These are phyloP conservation scores for Lampris incognitus DNA, from an alignment of 2,113 vertebrate species.

Conservation along the genomic window DNA sequence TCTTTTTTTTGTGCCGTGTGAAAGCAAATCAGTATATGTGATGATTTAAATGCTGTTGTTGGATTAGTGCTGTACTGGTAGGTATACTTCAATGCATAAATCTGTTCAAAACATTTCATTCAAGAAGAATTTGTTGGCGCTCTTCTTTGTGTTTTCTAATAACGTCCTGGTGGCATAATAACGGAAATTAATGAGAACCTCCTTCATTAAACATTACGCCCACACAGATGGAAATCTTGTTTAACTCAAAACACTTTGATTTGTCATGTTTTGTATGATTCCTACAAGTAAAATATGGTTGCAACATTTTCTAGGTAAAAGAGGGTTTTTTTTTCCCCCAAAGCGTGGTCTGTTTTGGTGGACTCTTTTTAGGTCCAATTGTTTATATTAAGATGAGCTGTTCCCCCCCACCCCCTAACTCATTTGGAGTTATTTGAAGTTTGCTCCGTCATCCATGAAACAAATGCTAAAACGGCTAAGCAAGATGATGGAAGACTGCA, in stretches of 20 bases:
- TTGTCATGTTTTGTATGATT: slow-evolving; percentile 26
- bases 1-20: neutral
- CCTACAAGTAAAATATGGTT: slow-evolving; percentile 44
- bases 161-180: too few relatives aligned
- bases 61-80: too few relatives aligned
- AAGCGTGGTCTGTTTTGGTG: slow-evolving; percentile 51
- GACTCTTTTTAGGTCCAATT: slow-evolving; percentile 43
- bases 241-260: slow-evolving; percentile 4
- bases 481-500: slow-evolving; percentile 65
- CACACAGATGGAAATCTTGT: too few relatives aligned
- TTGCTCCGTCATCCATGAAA: slow-evolving; percentile 72
- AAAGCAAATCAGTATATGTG: neutral
- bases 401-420: slow-evolving; percentile 30
- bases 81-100: too few relatives aligned
- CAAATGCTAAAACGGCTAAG: slow-evolving; percentile 60
- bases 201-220: too few relatives aligned
- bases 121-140: too few relatives aligned
- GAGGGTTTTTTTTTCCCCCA: neutral
- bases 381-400: slow-evolving; percentile 74
- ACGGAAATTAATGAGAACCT: too few relatives aligned
- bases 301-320: slow-evolving; percentile 25
- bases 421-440: slow-evolving; percentile 58
- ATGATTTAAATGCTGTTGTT: too few relatives aligned
- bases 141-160: too few relatives aligned
- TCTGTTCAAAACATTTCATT: too few relatives aligned